Evolutionary conservation across 1,140 invertebrate species (phyloP).

Genomic region (Aphelinus certus): DNA sequence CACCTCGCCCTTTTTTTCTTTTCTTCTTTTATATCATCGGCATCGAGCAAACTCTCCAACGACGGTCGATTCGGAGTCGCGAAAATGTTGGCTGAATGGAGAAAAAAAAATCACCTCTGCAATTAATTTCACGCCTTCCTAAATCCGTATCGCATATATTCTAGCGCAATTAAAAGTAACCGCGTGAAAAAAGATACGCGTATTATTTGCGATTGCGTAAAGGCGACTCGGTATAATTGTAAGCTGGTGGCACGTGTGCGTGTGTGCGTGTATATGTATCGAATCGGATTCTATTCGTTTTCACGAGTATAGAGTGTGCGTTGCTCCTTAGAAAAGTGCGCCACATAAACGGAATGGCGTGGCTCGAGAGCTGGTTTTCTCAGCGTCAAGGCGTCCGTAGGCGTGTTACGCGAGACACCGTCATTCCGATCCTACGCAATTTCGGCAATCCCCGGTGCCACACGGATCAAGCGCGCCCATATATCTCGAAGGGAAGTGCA

Average conservation of each 20-base stretch:
- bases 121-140: too few relatives aligned
- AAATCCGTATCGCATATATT: too few relatives aligned
- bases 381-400: background rate
- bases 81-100: too few relatives aligned
- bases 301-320: background rate
- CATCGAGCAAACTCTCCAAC: too few relatives aligned
- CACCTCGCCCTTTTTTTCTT: too few relatives aligned
- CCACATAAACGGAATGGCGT: background rate
- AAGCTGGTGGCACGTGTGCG: background rate
- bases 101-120: too few relatives aligned
- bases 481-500: background rate
- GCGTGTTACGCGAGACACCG: slow-evolving; percentile 22
- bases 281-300: slow-evolving; percentile 3
- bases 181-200: background rate
- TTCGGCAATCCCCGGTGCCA: slow-evolving; percentile 13
- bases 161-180: too few relatives aligned
- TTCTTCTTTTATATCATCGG: too few relatives aligned
- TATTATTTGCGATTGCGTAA: slow-evolving; percentile 34
- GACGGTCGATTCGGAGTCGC: too few relatives aligned
- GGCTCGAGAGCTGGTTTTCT: too few relatives aligned
- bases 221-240: background rate
- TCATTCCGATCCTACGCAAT: slow-evolving; percentile 39
- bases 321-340: background rate
- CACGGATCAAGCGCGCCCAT: background rate
- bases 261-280: background rate